Base-by-base conservation (phyloP, 2,113 vertebrate species). In the Oryzias melastigma region DNA sequence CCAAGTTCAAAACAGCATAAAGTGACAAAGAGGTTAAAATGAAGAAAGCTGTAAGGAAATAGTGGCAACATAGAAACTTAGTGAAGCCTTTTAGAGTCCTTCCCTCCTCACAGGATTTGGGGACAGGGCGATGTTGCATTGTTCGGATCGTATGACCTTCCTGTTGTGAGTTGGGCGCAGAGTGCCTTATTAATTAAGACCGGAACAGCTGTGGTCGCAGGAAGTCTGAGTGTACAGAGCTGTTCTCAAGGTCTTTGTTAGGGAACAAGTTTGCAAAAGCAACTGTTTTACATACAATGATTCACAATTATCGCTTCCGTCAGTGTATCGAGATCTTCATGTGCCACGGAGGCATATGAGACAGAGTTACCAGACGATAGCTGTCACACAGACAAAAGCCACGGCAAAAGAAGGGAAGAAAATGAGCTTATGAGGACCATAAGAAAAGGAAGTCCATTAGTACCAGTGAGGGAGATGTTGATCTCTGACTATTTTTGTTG, bases 61-160 rank as follows among this genome's bases (percentile, higher is more conserved):
- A 5, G 27, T 29, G 6, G 27, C 27, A 7, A 5, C 27, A 29
- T 29, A 29, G 27, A 29, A 29, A 29, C 27, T 29, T 7, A 29
- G 27, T 29, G 27, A 12, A 35, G 35, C 10, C 10, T 35, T 35
- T 35, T 12, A 35, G 35, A 35, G 35, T 35, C 29, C 7, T 7
- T 35, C 24, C n/a, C 40, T 17, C 41, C 16, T 19, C 55, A 52
- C 49, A 41, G 59, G 17, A 48, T 62, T 19, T 42, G 42, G 47
- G 52, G 24, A 63, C 27, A 59, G 61, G 49, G 58, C 49, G 56
- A 58, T 20, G 45, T 10, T 56, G 74, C 72, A 90, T 91, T 91
- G 89, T 91, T 90, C 59, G 24, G 64, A 40, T 52, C 44, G 54
- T 57, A 53, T 75, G 61, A 67, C 57, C 84, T 89, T 92, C 90